Evolutionary conservation across 2,797 vertebrate species (phyloP).

Genomic region (Tangara arthus): DNA sequence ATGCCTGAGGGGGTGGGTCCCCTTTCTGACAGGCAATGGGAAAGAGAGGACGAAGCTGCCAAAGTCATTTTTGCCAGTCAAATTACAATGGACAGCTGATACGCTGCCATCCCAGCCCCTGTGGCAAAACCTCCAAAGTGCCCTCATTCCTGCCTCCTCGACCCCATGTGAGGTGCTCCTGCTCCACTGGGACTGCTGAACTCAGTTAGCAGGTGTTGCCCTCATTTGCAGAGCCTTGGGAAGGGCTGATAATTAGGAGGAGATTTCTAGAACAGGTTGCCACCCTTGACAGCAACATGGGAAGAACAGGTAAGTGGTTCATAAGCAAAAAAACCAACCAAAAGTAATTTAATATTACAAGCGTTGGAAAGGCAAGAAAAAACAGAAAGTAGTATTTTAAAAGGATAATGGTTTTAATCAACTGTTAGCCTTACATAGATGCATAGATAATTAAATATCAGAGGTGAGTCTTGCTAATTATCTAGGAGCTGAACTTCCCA

Average conservation of each 20-base stretch:
- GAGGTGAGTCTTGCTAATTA: not conserved
- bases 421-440: not conserved
- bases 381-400: not conserved
- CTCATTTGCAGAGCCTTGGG: not conserved
- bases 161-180: not conserved
- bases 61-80: slow-evolving; percentile 9
- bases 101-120: fast-evolving
- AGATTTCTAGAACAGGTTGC: not conserved
- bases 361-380: not conserved
- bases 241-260: not conserved
- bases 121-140: not conserved
- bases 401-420: not conserved
- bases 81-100: not conserved
- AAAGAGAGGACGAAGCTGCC: not conserved
- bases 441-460: not conserved
- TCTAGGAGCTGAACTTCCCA: not conserved
- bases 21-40: not conserved
- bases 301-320: not conserved
- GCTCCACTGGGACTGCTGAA: not conserved
- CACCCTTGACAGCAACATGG: not conserved
- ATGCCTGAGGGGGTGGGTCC: not conserved
- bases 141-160: not conserved
- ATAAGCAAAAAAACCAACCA: not conserved
- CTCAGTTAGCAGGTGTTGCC: not conserved
- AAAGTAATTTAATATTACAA: not conserved